phyloP scores from a whole-genome alignment of 2,888 invertebrate genomes.

The Teinopalpus imperialis region DNA sequence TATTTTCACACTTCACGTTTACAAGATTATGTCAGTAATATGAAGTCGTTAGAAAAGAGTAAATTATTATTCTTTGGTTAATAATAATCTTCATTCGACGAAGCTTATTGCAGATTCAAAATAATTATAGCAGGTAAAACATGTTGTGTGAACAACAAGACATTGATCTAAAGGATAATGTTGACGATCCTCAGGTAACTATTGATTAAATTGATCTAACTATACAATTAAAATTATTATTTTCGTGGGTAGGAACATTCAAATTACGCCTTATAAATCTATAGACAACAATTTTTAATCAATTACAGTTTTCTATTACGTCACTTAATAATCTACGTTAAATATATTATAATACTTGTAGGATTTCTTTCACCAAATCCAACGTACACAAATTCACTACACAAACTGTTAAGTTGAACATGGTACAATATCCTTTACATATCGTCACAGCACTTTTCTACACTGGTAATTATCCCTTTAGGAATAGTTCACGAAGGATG shows the following conservation, averaged over 20 bases:
- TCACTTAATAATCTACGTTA: conserved; percentile 47
- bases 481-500: no score
- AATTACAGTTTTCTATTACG: conserved; percentile 49
- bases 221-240: conserved; percentile 57
- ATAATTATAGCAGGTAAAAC: conserved; percentile 11
- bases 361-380: conserved; percentile 25
- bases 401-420: conserved; percentile 2
- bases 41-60: conserved; percentile 14
- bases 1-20: conserved; percentile 10
- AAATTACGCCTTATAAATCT: conserved; percentile 52
- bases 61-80: conserved; percentile 31
- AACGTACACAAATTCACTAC: conserved; percentile 6
- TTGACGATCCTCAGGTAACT: conserved; percentile 56
- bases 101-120: conserved; percentile 7
- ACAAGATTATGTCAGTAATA: neutral
- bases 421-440: conserved; percentile 15
- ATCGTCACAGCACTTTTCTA: conserved; percentile 51
- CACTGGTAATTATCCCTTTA: neutral
- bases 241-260: conserved; percentile 76
- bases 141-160: conserved; percentile 5
- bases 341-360: conserved; percentile 32
- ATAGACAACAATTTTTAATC: conserved; percentile 42
- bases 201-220: conserved; percentile 53
- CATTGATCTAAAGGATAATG: conserved; percentile 13
- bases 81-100: conserved; percentile 16